Evolutionary conservation across 2,113 vertebrate genomes (phyloP), one percentile per base, ranked within the genome.

Genomic region (Protomyctophum bolini): DNA sequence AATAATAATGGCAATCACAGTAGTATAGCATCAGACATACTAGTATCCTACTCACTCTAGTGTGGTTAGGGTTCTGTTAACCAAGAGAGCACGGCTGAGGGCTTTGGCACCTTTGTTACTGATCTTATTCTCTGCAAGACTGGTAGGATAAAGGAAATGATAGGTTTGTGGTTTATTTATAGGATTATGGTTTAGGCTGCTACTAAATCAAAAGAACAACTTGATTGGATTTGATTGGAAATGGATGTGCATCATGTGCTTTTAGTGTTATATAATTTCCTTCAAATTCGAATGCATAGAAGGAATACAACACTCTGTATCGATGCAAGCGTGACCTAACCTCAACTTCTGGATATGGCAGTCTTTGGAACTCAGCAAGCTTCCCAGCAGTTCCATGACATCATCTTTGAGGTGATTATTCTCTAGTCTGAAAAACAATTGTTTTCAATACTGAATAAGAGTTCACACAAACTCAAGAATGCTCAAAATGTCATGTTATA

Each of bases 331-430:
- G 14, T 10, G 0, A 58, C 10, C 73, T 75, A 84, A 98, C 97
- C 97, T 98, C 77, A 99, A 85, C 75, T 86, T 95, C 76, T 94
- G 92, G 63, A 98, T 95, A 66, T 94, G 95, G 58, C 97, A 99
- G 83, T 99, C 97, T 88, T 99, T 99, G 15, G 90, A 93, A 0
- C 96, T 98, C 79, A 99, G 86, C 56, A 98, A 79, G 0, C 96
- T 99, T 87, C 95, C 94, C 83, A 98, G 87, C 70, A 99, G 76
- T 72, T 98, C 97, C 97, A 98, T 98, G 81, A 93, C 94, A 0
- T 94, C 91, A 46, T 98, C 97, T 84, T 95, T 95, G 68, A 99
- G 96, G 70, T 93, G 79, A 83, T 98, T 99, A 73, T 91, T 95
- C 82, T 99, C 97, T 84, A 98, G 85, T 85, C 97, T 99, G 82